Percentiles rank a stretch among this genome's conserved stretches.
These are phyloP conservation scores for Eupristina koningsbergeri DNA, from an alignment of 1,140 invertebrate species.

Conservation along the genomic window DNA sequence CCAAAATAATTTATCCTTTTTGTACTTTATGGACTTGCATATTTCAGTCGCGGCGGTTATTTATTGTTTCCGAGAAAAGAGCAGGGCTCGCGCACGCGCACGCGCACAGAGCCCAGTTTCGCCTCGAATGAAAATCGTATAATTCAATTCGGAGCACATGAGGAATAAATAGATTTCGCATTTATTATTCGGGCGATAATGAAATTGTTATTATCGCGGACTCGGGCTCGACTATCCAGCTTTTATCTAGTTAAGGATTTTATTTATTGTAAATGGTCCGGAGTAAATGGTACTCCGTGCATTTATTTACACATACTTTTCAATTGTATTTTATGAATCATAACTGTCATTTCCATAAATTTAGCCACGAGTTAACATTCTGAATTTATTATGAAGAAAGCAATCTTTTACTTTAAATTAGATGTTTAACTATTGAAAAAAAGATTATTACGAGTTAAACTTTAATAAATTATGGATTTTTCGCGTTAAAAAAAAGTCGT, in stretches of 20 bases:
- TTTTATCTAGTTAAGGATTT: not conserved
- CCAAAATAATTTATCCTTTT: slow-evolving; percentile 16
- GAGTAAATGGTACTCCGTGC: not conserved
- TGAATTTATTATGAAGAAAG: slow-evolving; percentile 8
- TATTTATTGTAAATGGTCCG: slow-evolving; percentile 23
- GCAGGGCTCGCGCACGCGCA: not conserved
- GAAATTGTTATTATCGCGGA: not conserved
- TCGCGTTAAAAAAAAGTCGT: not conserved
- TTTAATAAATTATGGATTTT: slow-evolving; percentile 7
- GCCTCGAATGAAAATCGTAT: not conserved
- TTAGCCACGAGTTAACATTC: slow-evolving; percentile 20
- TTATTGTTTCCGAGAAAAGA: not conserved
- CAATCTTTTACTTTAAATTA: slow-evolving; percentile 26
- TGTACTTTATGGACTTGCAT: slow-evolving; percentile 7
- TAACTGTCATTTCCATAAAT: slow-evolving; percentile 28
- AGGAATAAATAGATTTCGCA: not conserved
- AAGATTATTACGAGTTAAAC: not conserved
- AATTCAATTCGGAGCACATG: not conserved
- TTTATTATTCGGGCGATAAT: not conserved
- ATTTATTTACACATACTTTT: slow-evolving; percentile 22
- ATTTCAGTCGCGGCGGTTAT: not conserved
- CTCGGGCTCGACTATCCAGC: not conserved
- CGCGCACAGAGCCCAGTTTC: not conserved
- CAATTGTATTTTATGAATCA: slow-evolving; percentile 30
- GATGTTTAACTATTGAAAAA: not conserved